These are phyloP conservation scores for Zosterops pallidus DNA, from an alignment of 2,113 vertebrate genomes.

Conservation along the genomic window DNA sequence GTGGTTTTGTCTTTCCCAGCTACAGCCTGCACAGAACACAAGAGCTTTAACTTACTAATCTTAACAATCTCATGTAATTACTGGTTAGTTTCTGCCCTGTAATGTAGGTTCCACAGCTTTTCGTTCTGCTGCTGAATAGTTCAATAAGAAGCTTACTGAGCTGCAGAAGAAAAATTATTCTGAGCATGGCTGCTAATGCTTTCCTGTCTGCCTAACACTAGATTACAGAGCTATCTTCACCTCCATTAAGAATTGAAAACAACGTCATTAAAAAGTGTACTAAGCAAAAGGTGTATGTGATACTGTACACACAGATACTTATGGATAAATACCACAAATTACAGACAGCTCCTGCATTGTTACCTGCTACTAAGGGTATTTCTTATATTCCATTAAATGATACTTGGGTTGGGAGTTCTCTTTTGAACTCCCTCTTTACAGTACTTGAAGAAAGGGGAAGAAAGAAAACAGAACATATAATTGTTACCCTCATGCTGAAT, in stretches of 20 bases:
- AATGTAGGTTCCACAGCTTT: slow-evolving; percentile 20
- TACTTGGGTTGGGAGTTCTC: background rate
- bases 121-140: background rate
- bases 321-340: background rate
- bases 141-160: slow-evolving; percentile 51
- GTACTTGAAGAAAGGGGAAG: background rate
- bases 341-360: background rate
- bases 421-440: background rate
- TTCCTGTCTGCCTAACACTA: background rate
- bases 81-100: background rate
- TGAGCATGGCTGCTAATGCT: slow-evolving; percentile 4
- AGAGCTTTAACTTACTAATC: slow-evolving; percentile 23
- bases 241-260: background rate
- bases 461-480: background rate
- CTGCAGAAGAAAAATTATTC: slow-evolving; percentile 14
- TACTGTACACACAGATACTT: background rate
- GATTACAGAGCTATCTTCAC: background rate
- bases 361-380: background rate
- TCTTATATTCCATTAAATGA: background rate
- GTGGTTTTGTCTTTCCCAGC: background rate
- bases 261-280: background rate
- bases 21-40: background rate
- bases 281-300: background rate
- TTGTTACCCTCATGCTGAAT: background rate
- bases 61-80: slow-evolving; percentile 29